Conservation (phyloP, 2,888 invertebrate species). For the Andrena chrysosceles region DNA sequence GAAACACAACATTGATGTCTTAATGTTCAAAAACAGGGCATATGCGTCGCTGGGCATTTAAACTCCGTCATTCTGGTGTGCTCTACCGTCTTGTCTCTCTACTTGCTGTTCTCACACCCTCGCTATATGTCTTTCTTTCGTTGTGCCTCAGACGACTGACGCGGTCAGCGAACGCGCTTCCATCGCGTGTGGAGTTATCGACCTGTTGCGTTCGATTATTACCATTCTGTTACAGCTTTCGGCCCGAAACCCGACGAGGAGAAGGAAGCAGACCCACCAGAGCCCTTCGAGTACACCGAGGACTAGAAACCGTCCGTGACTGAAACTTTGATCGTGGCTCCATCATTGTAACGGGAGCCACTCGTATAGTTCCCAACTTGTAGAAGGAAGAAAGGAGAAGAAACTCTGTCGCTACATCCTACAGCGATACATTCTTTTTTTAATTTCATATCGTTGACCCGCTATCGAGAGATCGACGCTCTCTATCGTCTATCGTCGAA, state of each 20-base stretch:
- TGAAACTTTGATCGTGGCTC: constrained; percentile 11
- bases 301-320: constrained; percentile 86
- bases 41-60: no score
- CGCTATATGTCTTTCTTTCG: no score
- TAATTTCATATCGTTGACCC: constrained; percentile 22
- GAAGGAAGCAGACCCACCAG: constrained; percentile 98
- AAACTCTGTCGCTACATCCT: not conserved
- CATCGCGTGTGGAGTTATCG: not conserved
- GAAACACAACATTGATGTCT: no score
- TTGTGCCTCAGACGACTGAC: not conserved
- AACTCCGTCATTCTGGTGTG: no score
- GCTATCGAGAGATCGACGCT: not conserved
- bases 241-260: constrained; percentile 97
- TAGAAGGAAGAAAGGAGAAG: constrained; percentile 10
- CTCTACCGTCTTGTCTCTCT: no score
- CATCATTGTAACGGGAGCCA: constrained; percentile 19
- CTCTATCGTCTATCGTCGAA: constrained; percentile 5
- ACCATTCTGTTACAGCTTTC: constrained; percentile 87
- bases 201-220: constrained; percentile 6
- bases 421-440: constrained; percentile 1
- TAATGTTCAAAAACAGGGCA: no score
- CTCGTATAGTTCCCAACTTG: constrained; percentile 17
- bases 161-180: not conserved
- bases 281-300: constrained; percentile 98
- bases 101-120: no score